Evolutionary conservation across 2,888 invertebrate species (phyloP).

Genomic region (Bursaphelenchus okinawaensis): DNA sequence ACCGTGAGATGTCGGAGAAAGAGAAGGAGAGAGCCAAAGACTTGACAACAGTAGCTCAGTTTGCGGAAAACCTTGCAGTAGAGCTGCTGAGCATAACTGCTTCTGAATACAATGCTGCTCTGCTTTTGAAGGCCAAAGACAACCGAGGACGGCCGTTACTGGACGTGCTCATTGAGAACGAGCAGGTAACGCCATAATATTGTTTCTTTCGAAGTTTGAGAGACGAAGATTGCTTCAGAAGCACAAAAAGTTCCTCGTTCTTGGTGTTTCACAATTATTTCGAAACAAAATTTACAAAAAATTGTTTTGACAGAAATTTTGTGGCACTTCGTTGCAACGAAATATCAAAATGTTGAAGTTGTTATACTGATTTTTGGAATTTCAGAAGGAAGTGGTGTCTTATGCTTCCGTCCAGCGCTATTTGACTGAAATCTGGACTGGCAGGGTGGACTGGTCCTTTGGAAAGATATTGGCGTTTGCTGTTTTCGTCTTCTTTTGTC

Average conservation of each 20-base stretch:
- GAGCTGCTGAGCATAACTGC: slow-evolving; percentile 70
- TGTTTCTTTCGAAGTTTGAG: not conserved
- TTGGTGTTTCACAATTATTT: no score
- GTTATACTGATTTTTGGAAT: not conserved
- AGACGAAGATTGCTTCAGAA: not conserved
- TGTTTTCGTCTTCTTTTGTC: slow-evolving; percentile 83
- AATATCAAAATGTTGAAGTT: no score
- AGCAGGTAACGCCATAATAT: no score
- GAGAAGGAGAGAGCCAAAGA: slow-evolving; percentile 87
- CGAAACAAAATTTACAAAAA: no score
- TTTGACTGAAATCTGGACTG: slow-evolving; percentile 79
- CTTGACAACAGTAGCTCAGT: slow-evolving; percentile 76
- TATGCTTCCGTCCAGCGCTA: slow-evolving; percentile 61
- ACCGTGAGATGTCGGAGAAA: slow-evolving; percentile 66
- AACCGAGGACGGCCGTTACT: slow-evolving; percentile 78
- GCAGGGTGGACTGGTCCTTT: slow-evolving; percentile 89
- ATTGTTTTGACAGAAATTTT: no score
- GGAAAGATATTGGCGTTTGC: slow-evolving; percentile 89
- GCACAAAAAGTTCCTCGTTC: no score
- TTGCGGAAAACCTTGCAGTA: slow-evolving; percentile 73
- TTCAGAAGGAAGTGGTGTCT: slow-evolving; percentile 56
- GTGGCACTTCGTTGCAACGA: no score
- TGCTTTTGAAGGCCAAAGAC: slow-evolving; percentile 89
- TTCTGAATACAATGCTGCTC: slow-evolving; percentile 74
- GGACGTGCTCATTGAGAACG: slow-evolving; percentile 81